Percentiles rank a stretch among this genome's conserved stretches.
These are phyloP conservation scores for Meteorus colon DNA, from an alignment of 2,888 invertebrate species.

Conservation along the genomic window DNA sequence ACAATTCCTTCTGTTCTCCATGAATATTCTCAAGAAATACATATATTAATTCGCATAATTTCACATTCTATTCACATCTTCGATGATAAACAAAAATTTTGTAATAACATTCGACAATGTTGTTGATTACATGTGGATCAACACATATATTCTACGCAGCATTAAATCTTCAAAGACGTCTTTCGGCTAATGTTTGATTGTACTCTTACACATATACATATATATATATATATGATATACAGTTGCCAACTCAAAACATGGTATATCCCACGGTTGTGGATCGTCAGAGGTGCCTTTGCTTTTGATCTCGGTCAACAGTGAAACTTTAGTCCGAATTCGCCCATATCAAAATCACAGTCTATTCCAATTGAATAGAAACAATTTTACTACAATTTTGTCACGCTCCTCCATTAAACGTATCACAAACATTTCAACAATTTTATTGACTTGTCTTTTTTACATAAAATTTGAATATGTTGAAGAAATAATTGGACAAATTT, in stretches of 20 bases:
- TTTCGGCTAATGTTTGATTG: background rate
- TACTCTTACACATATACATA: background rate
- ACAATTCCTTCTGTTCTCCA: background rate
- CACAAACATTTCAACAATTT: too few species aligned
- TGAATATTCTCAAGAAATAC: constrained; percentile 53
- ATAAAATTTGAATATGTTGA: too few species aligned
- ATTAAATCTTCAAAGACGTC: background rate
- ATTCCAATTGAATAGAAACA: background rate
- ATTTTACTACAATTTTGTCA: background rate
- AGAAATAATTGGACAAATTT: background rate
- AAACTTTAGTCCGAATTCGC: constrained; percentile 64
- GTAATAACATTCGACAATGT: too few species aligned
- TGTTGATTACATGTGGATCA: background rate
- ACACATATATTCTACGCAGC: background rate
- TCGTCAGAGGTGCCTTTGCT: constrained; percentile 60
- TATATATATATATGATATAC: background rate
- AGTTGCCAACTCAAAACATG: background rate
- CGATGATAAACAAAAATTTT: too few species aligned
- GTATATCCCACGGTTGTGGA: constrained; percentile 16
- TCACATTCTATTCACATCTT: background rate
- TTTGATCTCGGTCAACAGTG: constrained; percentile 70
- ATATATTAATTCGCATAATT: constrained; percentile 1
- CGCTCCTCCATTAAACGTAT: too few species aligned
- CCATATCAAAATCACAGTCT: constrained; percentile 1
- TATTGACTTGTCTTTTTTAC: too few species aligned